Conservation (phyloP, 2,888 invertebrate genomes). For the Orthosia incerta region DNA sequence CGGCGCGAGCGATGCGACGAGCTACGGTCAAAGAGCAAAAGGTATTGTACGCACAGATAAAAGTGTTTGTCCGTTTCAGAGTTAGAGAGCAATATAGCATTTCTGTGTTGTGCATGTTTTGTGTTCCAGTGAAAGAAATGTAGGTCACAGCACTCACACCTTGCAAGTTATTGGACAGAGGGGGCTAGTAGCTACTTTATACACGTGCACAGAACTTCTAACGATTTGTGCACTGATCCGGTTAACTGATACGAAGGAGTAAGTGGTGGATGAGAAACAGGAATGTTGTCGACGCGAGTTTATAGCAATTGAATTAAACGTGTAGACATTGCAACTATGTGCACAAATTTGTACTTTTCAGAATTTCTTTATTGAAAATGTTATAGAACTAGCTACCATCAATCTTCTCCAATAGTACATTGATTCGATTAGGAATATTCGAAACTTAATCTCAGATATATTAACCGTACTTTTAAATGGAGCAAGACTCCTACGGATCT, state of each 20-base stretch:
- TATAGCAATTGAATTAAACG: slow-evolving; percentile 5
- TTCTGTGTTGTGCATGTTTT: slow-evolving; percentile 50
- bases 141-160: slow-evolving; percentile 52
- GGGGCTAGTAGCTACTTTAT: slow-evolving; percentile 20
- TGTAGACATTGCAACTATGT: background rate
- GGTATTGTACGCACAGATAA: slow-evolving; percentile 52
- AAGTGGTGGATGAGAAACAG: slow-evolving; percentile 11
- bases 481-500: too few relatives aligned
- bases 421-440: background rate
- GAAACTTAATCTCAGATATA: too few relatives aligned
- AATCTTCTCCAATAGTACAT: background rate
- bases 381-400: background rate
- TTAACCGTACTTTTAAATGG: too few relatives aligned
- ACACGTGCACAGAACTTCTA: slow-evolving; percentile 27
- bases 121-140: slow-evolving; percentile 50
- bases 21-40: slow-evolving; percentile 52
- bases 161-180: slow-evolving; percentile 46
- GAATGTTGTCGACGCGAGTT: slow-evolving; percentile 31
- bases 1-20: slow-evolving; percentile 17
- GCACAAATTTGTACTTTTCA: background rate
- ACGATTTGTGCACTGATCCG: slow-evolving; percentile 37
- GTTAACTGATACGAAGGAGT: slow-evolving; percentile 11
- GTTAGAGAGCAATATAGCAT: slow-evolving; percentile 46
- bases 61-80: slow-evolving; percentile 51
- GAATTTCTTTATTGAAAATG: background rate